phyloP scores from a whole-genome alignment of 2,888 invertebrate genomes.

The Caenorhabditis japonica region DNA sequence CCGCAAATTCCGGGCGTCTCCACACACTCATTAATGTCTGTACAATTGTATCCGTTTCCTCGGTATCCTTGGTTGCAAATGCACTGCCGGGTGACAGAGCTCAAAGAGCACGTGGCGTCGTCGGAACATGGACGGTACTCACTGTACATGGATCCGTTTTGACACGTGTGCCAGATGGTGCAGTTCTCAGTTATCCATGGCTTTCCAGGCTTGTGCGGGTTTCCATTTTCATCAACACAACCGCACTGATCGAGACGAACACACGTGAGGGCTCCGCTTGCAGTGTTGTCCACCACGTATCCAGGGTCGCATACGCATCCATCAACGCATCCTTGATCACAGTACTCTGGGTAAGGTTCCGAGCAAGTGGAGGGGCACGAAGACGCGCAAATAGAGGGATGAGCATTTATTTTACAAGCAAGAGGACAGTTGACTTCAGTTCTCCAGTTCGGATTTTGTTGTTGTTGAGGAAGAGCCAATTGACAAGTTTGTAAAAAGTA shows the following conservation, averaged over 20 bases:
- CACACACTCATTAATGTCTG: slow-evolving; percentile 66
- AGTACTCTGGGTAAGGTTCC: slow-evolving; percentile 49
- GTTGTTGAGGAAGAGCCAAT: slow-evolving; percentile 36
- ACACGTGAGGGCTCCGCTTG: slow-evolving; percentile 41
- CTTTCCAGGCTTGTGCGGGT: slow-evolving; percentile 57
- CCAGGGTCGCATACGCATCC: slow-evolving; percentile 76
- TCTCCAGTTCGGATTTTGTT: slow-evolving; percentile 51
- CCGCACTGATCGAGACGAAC: slow-evolving; percentile 62
- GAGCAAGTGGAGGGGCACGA: slow-evolving; percentile 70
- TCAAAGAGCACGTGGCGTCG: slow-evolving; percentile 55
- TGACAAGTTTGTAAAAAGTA: slow-evolving; percentile 59
- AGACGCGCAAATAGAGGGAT: slow-evolving; percentile 58
- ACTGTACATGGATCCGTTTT: slow-evolving; percentile 64
- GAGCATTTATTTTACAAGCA: slow-evolving; percentile 58
- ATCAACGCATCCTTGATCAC: slow-evolving; percentile 66
- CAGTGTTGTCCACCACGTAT: slow-evolving; percentile 66
- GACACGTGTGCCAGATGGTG: slow-evolving; percentile 59
- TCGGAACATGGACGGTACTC: slow-evolving; percentile 60
- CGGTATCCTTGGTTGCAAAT: slow-evolving; percentile 61
- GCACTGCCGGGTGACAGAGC: slow-evolving; percentile 50
- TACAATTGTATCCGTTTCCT: slow-evolving; percentile 65
- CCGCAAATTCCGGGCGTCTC: slow-evolving; percentile 77
- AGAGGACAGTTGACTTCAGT: slow-evolving; percentile 53
- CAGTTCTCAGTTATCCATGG: slow-evolving; percentile 69
- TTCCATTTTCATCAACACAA: slow-evolving; percentile 69